Evolutionary conservation across 2,888 invertebrate species (phyloP).

Genomic region (Caenorhabditis sp.): DNA sequence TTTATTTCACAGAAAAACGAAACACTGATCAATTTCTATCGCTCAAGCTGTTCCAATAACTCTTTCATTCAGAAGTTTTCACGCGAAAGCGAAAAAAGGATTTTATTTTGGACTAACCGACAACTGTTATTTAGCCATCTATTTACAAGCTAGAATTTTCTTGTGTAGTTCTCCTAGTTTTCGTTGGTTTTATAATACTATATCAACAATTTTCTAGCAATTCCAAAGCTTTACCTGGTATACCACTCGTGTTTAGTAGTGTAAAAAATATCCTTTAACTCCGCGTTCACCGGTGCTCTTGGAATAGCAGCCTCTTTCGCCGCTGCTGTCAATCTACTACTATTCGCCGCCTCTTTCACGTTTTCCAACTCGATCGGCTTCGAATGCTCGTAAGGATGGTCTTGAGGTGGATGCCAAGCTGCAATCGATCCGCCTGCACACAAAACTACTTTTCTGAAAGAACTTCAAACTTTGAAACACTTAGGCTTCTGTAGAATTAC

Average conservation of each 20-base stretch:
- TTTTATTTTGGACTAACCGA: too few relatives aligned
- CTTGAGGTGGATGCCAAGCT: conserved; percentile 66
- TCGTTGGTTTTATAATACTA: too few relatives aligned
- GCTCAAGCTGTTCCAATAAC: too few relatives aligned
- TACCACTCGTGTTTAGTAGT: conserved; percentile 72
- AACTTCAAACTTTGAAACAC: too few relatives aligned
- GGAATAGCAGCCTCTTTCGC: conserved; percentile 40
- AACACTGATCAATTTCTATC: too few relatives aligned
- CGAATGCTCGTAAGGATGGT: conserved; percentile 66
- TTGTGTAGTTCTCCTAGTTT: too few relatives aligned
- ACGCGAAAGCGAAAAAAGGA: too few relatives aligned
- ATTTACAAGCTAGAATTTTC: too few relatives aligned
- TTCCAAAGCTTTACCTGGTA: conserved; percentile 69
- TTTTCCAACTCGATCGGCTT: conserved; percentile 49
- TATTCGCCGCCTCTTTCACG: conserved; percentile 1
- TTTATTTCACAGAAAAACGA: too few relatives aligned
- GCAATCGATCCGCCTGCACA: conserved; percentile 65
- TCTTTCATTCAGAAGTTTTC: too few relatives aligned
- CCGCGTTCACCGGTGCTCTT: conserved; percentile 71
- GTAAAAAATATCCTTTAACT: conserved; percentile 72
- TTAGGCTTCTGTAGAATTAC: background rate
- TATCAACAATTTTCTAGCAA: too few relatives aligned
- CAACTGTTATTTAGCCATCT: too few relatives aligned
- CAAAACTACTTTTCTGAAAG: conserved; percentile 50
- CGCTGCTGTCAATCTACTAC: conserved; percentile 23